A percentile compares a stretch with the other conserved stretches of the same genome.
Evolutionary conservation across 2,113 vertebrate species (phyloP).

Genomic region (Eubucco bourcierii): DNA sequence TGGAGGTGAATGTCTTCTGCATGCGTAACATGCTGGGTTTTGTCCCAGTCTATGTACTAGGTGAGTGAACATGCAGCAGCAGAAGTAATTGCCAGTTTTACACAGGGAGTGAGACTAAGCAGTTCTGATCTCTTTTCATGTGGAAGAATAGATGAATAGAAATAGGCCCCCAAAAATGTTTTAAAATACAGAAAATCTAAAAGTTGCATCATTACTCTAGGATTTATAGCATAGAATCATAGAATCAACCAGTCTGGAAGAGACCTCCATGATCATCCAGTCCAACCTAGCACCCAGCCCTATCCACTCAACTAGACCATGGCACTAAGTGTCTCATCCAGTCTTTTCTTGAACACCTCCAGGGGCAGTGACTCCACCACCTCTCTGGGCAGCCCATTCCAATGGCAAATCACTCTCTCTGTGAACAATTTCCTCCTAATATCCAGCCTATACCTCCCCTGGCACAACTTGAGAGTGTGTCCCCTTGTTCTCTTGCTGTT

Average conservation of each 20-base stretch:
- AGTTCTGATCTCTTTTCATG: background rate
- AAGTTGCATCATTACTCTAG: background rate
- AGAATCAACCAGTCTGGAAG: no score
- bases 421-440: no score
- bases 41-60: background rate
- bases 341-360: no score
- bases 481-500: no score
- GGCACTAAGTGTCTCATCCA: no score
- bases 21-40: background rate
- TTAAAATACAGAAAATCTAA: background rate
- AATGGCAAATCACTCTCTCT: no score
- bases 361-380: no score
- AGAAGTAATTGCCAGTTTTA: background rate
- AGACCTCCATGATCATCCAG: background rate
- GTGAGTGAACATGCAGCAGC: background rate
- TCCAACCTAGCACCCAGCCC: no score
- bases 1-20: background rate
- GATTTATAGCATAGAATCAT: background rate
- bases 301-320: no score
- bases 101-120: background rate
- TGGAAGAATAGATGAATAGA: background rate
- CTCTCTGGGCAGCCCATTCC: no score
- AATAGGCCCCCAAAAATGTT: background rate
- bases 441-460: no score
- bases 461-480: no score